Evolutionary conservation across 2,113 vertebrate genomes (phyloP), one percentile per base, ranked within the genome.

Genomic region (Plecturocebus donacophilus): DNA sequence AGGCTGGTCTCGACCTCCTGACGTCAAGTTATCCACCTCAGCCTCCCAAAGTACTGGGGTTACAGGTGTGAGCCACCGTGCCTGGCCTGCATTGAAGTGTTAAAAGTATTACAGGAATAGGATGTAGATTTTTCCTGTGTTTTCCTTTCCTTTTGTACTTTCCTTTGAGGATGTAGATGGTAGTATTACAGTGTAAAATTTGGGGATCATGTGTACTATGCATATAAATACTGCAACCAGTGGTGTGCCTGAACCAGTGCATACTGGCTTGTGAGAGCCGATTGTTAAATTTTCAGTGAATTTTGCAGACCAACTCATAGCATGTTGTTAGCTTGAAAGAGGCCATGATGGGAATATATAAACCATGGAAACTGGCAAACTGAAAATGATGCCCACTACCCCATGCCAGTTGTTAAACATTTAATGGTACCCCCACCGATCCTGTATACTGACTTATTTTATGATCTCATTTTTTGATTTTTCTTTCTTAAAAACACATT

Each of bases 271-370:
- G 16, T 93, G 77, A 85, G 49, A 87, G 27, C 52, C 0, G 4
- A 32, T 54, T 75, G 38, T 87, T 94, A 90, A 66, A 75, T 84
- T 97, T 96, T 80, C 16, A 42, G 32, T 47, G 88, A 56, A 47
- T 90, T 70, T 94, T 96, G 20, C 25, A 66, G 71, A 76, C 8
- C 19, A 58, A 49, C 81, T 82, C n/a, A 12, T 92, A 85, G 1
- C 42, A 70, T 82, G 40, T 94, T 81, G 6, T 86, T 95, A 94
- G 23, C 52, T 70, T 73, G 25, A 79, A 91, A 47, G 84, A 96
- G 76, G 38, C 68, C 17, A 75, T 56, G 6, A 38, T 87, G 70
- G 82, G 49, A 94, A 4, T 94, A 75, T 87, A 90, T 87, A 95
- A 95, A 35, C 35, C 27, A 25, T 79, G 19, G 54, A 95, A 66